These are phyloP conservation scores for Eulemur rufifrons DNA, from an alignment of 2,113 vertebrate species.

Conservation along the genomic window DNA sequence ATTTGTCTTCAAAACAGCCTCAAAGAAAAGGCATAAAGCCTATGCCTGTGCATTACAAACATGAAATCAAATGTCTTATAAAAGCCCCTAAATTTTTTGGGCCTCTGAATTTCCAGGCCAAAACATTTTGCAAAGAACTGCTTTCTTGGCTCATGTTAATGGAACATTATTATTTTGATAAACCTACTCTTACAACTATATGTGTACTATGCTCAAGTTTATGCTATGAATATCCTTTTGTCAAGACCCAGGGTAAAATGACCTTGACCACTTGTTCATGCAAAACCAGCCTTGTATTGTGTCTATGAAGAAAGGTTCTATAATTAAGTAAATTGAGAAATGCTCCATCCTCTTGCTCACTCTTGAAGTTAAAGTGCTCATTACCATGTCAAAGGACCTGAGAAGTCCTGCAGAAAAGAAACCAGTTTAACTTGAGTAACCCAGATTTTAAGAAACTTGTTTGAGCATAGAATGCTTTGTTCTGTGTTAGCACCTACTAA, in stretches of 20 bases:
- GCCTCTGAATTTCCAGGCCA: background rate
- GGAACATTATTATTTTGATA: background rate
- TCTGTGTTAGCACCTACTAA: background rate
- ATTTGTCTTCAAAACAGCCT: constrained; percentile 9
- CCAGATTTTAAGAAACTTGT: background rate
- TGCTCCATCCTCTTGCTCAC: background rate
- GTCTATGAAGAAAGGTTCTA: background rate
- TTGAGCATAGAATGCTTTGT: background rate
- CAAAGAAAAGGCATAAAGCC: background rate
- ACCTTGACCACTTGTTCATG: background rate
- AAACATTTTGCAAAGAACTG: background rate
- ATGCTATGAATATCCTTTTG: background rate
- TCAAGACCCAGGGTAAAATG: background rate
- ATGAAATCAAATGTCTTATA: background rate
- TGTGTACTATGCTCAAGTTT: background rate
- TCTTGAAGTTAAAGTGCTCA: background rate
- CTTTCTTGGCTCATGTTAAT: background rate
- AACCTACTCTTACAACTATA: background rate
- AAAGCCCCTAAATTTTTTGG: background rate
- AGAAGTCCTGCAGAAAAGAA: background rate
- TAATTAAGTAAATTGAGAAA: background rate
- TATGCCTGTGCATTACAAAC: background rate
- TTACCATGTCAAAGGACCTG: background rate
- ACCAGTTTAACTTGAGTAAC: background rate
- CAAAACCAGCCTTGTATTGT: background rate